Conservation (phyloP, 2,113 vertebrate genomes). For the Donacobius atricapilla region DNA sequence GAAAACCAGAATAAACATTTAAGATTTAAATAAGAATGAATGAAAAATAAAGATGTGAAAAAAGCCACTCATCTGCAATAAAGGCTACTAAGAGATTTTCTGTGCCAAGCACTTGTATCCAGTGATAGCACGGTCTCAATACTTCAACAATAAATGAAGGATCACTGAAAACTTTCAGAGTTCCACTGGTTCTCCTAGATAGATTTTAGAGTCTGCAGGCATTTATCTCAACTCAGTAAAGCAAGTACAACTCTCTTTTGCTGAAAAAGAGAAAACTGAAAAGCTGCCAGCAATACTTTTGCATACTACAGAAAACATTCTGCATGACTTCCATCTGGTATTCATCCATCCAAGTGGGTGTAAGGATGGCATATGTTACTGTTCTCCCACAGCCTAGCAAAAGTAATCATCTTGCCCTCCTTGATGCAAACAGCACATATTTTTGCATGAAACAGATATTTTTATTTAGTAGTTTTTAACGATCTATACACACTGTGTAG, state of each 20-base stretch:
- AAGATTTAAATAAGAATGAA: neutral
- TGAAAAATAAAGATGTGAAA: neutral
- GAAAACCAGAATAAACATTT: neutral
- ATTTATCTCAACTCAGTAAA: slow-evolving; percentile 50
- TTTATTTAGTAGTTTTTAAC: neutral
- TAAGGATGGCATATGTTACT: slow-evolving; percentile 75
- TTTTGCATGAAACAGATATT: neutral
- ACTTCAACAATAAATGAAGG: neutral
- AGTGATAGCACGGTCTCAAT: neutral
- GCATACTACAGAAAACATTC: slow-evolving; percentile 61
- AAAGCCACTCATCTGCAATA: neutral
- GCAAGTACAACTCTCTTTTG: slow-evolving; percentile 33
- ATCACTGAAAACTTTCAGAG: neutral
- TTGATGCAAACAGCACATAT: neutral
- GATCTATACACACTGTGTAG: neutral
- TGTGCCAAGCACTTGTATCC: neutral
- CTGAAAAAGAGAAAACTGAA: slow-evolving; percentile 34
- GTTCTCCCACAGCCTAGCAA: slow-evolving; percentile 36
- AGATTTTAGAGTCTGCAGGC: slow-evolving; percentile 29
- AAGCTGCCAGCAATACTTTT: slow-evolving; percentile 48
- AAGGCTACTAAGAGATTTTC: neutral
- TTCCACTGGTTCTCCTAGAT: neutral
- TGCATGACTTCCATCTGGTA: slow-evolving; percentile 77
- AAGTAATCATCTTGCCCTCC: slow-evolving; percentile 18
- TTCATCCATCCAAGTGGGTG: slow-evolving; percentile 62